These are phyloP conservation scores for Colaptes auratus DNA, from an alignment of 2,113 vertebrate genomes.

Conservation along the genomic window DNA sequence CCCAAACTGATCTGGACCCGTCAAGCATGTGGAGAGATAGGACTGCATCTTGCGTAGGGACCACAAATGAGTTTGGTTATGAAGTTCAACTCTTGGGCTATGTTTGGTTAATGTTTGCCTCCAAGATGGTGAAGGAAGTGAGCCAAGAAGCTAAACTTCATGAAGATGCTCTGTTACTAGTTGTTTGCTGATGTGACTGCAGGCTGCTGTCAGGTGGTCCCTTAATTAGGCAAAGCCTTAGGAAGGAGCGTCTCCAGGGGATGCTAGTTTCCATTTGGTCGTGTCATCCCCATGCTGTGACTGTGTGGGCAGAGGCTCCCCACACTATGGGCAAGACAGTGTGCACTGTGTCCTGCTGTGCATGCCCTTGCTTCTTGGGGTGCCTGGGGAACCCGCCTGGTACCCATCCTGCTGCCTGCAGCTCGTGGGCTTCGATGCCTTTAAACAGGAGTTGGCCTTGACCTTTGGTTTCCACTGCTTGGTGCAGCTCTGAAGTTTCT, in stretches of 20 bases:
- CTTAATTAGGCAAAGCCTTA: fast-evolving
- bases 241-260: background rate
- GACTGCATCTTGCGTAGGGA: background rate
- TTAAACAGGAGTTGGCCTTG: fast-evolving
- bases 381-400: fast-evolving
- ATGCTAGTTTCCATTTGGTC: fast-evolving
- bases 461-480: background rate
- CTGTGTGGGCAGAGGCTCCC: background rate
- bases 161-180: background rate
- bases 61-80: background rate
- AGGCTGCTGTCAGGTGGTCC: background rate
- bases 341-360: fast-evolving
- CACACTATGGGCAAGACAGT: fast-evolving
- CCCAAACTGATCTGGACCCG: background rate
- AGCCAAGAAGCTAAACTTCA: background rate
- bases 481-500: background rate
- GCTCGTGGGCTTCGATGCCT: fast-evolving
- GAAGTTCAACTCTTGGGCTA: background rate
- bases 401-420: fast-evolving
- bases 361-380: fast-evolving
- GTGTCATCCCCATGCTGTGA: fast-evolving
- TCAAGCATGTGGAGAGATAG: background rate
- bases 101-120: background rate
- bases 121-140: background rate
- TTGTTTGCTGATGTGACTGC: background rate